Conservation (phyloP, 1,140 invertebrate genomes). For the Leptoteleia sp. region DNA sequence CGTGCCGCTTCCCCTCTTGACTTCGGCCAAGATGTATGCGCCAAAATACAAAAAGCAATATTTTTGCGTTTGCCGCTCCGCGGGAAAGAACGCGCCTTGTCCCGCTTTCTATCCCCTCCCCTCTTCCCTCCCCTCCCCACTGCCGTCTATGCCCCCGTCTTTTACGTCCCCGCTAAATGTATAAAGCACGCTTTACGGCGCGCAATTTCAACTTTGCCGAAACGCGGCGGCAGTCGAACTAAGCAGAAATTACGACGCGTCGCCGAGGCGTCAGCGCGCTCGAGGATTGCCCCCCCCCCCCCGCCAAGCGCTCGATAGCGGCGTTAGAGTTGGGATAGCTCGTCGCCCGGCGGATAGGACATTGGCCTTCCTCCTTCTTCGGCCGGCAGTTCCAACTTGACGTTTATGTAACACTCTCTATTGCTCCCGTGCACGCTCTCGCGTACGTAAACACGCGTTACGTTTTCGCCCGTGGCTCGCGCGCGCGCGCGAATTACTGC, state of each 20-base stretch:
- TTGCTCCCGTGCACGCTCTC: slow-evolving; percentile 47
- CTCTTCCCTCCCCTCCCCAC: too few relatives aligned
- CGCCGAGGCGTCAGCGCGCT: slow-evolving; percentile 22
- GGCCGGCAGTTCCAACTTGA: slow-evolving; percentile 63
- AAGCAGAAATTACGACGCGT: slow-evolving; percentile 60
- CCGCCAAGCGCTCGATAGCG: neutral
- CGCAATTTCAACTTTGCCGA: slow-evolving; percentile 74
- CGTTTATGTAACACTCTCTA: slow-evolving; percentile 74
- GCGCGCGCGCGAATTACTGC: slow-evolving; percentile 54
- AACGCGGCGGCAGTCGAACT: slow-evolving; percentile 49
- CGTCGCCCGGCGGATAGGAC: slow-evolving; percentile 69
- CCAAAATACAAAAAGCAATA: slow-evolving; percentile 75
- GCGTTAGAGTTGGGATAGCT: slow-evolving; percentile 1
- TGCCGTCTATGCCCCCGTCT: too few relatives aligned
- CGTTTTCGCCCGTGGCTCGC: slow-evolving; percentile 64
- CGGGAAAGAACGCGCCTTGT: slow-evolving; percentile 62
- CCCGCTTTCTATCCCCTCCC: too few relatives aligned
- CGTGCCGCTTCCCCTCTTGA: slow-evolving; percentile 13
- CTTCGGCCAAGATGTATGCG: slow-evolving; percentile 69
- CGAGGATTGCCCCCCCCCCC: neutral
- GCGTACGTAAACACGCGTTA: slow-evolving; percentile 61
- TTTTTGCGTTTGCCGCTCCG: slow-evolving; percentile 71
- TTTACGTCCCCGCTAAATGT: slow-evolving; percentile 36
- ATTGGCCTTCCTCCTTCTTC: slow-evolving; percentile 76
- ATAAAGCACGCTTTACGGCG: slow-evolving; percentile 74